These are phyloP conservation scores for Melanargia galathea DNA, from an alignment of 2,888 invertebrate species.

Conservation along the genomic window DNA sequence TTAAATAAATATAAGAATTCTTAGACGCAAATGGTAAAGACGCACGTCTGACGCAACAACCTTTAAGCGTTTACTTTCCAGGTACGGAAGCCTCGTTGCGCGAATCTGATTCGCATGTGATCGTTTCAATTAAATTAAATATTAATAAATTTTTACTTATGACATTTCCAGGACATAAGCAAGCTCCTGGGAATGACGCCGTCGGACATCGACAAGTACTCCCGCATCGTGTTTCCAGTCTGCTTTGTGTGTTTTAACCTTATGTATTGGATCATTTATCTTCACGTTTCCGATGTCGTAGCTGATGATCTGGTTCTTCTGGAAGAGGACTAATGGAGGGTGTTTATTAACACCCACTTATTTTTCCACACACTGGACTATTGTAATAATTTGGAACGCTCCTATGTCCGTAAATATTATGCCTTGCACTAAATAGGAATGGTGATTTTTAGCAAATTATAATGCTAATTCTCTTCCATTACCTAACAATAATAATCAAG, in stretches of 20 bases:
- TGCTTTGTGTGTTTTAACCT: slow-evolving; percentile 99
- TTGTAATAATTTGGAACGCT: slow-evolving; percentile 71
- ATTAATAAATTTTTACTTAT: not conserved
- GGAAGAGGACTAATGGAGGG: slow-evolving; percentile 84
- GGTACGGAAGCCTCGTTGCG: too few species aligned
- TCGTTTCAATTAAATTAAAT: too few species aligned
- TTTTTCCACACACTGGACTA: slow-evolving; percentile 56
- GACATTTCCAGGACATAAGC: slow-evolving; percentile 87
- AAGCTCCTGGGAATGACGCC: slow-evolving; percentile 96
- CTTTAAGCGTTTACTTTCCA: too few species aligned
- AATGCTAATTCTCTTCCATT: slow-evolving; percentile 12
- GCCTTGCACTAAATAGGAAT: too few species aligned
- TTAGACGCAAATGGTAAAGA: too few species aligned
- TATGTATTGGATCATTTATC: slow-evolving; percentile 98
- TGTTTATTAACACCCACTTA: slow-evolving; percentile 62
- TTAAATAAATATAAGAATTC: too few species aligned
- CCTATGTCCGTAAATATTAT: not conserved
- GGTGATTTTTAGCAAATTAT: not conserved
- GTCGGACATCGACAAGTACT: slow-evolving; percentile 99
- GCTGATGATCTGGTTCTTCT: slow-evolving; percentile 95
- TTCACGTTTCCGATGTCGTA: slow-evolving; percentile 97
- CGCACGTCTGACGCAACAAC: too few species aligned
- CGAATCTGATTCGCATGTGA: too few species aligned
- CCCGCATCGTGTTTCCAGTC: slow-evolving; percentile 98
- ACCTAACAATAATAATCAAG: not conserved